A percentile compares a stretch with the other conserved stretches of the same genome.
phyloP scores from a whole-genome alignment of 2,113 vertebrate species.

The Oryzias javanicus region DNA sequence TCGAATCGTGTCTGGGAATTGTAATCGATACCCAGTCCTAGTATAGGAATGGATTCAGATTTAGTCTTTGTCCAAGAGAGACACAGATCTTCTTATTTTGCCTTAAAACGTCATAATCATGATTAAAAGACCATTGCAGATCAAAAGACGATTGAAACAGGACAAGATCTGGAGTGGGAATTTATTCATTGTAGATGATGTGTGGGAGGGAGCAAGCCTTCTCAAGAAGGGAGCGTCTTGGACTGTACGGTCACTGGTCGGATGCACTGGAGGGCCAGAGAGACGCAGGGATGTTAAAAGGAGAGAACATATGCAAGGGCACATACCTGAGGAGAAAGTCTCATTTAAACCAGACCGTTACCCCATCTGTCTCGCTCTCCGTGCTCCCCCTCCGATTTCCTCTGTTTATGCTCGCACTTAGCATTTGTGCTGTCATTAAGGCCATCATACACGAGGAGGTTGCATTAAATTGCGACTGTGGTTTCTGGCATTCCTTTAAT shows the following conservation, averaged over 20 bases:
- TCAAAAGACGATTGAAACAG: too few species aligned
- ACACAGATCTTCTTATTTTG: too few species aligned
- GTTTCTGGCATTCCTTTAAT: conserved; percentile 29
- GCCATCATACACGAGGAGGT: conserved; percentile 16
- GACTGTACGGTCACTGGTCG: conserved; percentile 26
- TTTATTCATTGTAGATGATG: conserved; percentile 20
- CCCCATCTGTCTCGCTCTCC: neutral
- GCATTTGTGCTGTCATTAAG: conserved; percentile 32
- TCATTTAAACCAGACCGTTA: neutral
- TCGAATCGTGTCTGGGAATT: too few species aligned
- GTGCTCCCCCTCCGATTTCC: neutral
- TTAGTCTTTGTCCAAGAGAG: too few species aligned
- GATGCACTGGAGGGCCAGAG: conserved; percentile 29
- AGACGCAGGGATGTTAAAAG: conserved; percentile 25
- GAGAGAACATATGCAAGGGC: conserved; percentile 4
- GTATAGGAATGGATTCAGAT: too few species aligned
- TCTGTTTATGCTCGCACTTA: conserved; percentile 2
- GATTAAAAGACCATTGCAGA: too few species aligned
- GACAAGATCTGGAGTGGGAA: conserved; percentile 12
- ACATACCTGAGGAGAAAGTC: neutral
- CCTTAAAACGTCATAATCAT: too few species aligned
- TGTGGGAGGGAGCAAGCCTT: conserved; percentile 23
- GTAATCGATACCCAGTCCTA: too few species aligned
- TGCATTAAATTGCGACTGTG: conserved; percentile 28
- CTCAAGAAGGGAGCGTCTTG: conserved; percentile 17